Base-by-base conservation (phyloP, 1,140 invertebrate species). In the Trinorchestia longiramus region DNA sequence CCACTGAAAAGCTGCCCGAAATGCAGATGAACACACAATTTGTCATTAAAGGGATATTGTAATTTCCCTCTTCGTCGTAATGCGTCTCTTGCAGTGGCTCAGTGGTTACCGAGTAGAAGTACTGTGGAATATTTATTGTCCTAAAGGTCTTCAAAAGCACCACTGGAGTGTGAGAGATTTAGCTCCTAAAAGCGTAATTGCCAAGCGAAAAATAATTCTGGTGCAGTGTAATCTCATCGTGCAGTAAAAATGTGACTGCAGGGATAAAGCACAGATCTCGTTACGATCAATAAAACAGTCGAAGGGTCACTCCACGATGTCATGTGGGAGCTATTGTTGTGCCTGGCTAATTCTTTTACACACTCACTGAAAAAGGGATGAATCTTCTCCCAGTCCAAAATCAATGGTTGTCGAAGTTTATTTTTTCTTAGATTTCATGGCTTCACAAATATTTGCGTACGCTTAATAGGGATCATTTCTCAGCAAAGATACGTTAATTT, bases 201-300 rank as follows among this genome's bases (percentile, higher is more conserved):
- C 28, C 43, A 43, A 41, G 43, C 88, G 88, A 41, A 90, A 90
- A 90, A 77, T 43, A 15, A 90, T 43, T 43, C 88, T 11, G 43
- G 41, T 90, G 28, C 88, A 90, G 88, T 41, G 88, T 90, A 90
- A 90, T 90, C 88, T 41, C 3, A 41, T 90, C 43, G 41, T 42
- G 36, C 62, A 36, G 43, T 90, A 90, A 90, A 90, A 90, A 90
- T 41, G 88, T 90, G 88, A 90, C 88, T 90, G 88, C 88, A 90
- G 88, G 41, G 43, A 42, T 90, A 90, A 90, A 77, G 36, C 88
- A 43, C 88, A 90, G 88, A 90, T 90, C 88, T 90, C 88, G 43
- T 90, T 90, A 90, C 88, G 4, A 42, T 15, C 88, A 90, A 90
- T 90, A 43, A 90, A 43, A 41, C 36, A 42, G 88, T 90, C 88